Conservation (phyloP, 2,888 invertebrate genomes). For the Pecten maximus region DNA sequence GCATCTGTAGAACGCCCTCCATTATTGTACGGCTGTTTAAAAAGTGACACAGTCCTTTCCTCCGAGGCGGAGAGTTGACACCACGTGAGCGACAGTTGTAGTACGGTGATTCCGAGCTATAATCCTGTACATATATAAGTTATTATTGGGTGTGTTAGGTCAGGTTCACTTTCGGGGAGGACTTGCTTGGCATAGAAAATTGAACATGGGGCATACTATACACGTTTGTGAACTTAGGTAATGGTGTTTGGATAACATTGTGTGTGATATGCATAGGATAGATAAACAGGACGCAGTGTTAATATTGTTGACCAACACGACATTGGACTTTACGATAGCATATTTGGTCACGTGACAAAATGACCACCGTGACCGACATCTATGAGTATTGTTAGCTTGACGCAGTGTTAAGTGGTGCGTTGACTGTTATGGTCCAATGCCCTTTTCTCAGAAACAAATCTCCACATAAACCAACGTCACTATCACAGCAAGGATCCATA, state of each 20-base stretch:
- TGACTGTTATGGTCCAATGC: no score
- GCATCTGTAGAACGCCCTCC: conserved; percentile 49
- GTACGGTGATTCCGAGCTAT: no score
- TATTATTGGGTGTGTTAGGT: not conserved
- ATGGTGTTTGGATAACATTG: no score
- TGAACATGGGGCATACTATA: no score
- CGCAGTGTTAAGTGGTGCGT: no score
- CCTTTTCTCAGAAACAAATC: no score
- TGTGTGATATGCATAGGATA: no score
- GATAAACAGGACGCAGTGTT: no score
- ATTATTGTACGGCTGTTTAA: not conserved
- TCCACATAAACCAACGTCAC: no score
- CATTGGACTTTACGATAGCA: not conserved
- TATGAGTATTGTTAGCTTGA: not conserved
- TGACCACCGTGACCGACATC: not conserved
- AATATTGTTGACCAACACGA: not conserved
- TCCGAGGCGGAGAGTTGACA: not conserved
- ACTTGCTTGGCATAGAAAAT: no score
- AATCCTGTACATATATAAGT: not conserved
- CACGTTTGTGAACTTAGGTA: not conserved
- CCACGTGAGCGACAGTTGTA: not conserved
- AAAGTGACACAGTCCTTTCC: not conserved
- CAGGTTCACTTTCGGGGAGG: not conserved
- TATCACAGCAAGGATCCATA: no score
- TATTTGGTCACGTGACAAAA: not conserved